phyloP scores from a whole-genome alignment of 2,113 vertebrate genomes.

The Nettapus auritus region DNA sequence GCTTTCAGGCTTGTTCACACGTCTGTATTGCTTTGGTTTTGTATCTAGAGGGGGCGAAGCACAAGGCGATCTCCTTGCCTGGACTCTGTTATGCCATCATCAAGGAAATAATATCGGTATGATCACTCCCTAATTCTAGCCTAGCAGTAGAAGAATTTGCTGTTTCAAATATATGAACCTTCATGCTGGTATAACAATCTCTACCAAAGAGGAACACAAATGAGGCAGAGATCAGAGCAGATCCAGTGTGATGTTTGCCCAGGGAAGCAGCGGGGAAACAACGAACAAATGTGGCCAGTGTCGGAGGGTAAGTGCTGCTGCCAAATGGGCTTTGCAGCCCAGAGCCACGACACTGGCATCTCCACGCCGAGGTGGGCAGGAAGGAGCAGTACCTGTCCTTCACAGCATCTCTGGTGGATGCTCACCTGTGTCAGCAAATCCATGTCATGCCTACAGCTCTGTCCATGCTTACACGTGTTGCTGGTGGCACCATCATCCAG shows the following conservation, averaged over 20 bases:
- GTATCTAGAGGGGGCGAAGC: neutral
- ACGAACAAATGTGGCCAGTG: accelerated
- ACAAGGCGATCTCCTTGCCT: neutral
- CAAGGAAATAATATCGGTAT: neutral
- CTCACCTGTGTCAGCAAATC: too few relatives aligned
- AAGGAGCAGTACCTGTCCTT: too few relatives aligned
- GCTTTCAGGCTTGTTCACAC: accelerated
- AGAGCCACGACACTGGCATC: accelerated
- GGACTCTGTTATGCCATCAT: too few relatives aligned
- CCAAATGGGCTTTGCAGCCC: neutral
- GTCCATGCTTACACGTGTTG: too few relatives aligned
- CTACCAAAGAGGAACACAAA: neutral
- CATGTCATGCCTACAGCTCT: too few relatives aligned
- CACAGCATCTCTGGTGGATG: too few relatives aligned
- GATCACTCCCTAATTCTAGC: too few relatives aligned
- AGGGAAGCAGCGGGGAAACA: neutral
- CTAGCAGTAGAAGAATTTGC: neutral
- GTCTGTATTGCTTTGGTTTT: neutral
- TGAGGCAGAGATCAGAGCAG: neutral
- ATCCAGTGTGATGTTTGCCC: accelerated
- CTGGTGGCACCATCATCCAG: too few relatives aligned
- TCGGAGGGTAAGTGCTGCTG: neutral
- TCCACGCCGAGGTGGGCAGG: too few relatives aligned
- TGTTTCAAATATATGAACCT: neutral
- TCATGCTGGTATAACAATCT: accelerated